Conservation (phyloP, 1,140 invertebrate species). For the Triops longicaudatus region DNA sequence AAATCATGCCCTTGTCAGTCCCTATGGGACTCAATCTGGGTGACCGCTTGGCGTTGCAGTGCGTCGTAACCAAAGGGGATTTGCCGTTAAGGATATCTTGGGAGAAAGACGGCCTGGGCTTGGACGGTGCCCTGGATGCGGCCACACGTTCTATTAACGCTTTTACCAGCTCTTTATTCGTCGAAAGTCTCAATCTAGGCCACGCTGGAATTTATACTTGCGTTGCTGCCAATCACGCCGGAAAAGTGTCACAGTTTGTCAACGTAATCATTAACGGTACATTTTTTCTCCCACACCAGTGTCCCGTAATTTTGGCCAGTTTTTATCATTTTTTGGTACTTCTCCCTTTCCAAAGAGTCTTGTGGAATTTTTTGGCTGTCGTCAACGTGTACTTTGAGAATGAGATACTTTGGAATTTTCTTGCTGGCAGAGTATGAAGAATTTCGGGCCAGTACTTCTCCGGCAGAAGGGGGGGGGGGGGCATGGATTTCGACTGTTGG, state of each 20-base stretch:
- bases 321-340: not conserved
- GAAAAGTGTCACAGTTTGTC: constrained; percentile 25
- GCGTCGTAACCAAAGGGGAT: constrained; percentile 68
- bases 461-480: not conserved
- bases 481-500: not conserved
- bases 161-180: constrained; percentile 67
- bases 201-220: constrained; percentile 70
- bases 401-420: constrained; percentile 15
- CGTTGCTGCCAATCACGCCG: constrained; percentile 50
- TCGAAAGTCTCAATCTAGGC: constrained; percentile 63
- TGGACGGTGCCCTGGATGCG: constrained; percentile 40
- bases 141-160: constrained; percentile 50
- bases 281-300: not conserved
- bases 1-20: constrained; percentile 24
- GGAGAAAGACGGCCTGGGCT: constrained; percentile 62
- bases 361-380: not conserved
- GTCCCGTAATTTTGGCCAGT: not conserved
- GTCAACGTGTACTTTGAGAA: not conserved
- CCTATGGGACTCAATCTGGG: constrained; percentile 37
- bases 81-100: constrained; percentile 63
- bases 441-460: not conserved
- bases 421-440: not conserved
- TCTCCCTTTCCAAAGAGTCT: constrained; percentile 8
- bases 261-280: constrained; percentile 32
- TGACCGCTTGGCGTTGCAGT: constrained; percentile 63